These are phyloP conservation scores for Macropodus opercularis DNA, from an alignment of 2,797 vertebrate genomes.

Conservation along the genomic window DNA sequence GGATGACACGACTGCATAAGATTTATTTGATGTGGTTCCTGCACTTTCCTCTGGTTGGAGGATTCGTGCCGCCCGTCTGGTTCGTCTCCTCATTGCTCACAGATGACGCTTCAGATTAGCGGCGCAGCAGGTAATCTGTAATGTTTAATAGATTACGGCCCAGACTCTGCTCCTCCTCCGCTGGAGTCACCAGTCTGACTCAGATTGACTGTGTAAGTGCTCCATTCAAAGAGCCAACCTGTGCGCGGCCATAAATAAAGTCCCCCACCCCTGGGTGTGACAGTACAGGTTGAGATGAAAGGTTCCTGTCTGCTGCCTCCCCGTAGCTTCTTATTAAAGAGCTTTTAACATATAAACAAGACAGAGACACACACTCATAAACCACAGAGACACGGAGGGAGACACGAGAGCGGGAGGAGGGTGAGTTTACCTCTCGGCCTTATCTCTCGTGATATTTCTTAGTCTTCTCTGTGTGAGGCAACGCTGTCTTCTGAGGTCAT, in stretches of 20 bases:
- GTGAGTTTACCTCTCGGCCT: slow-evolving; percentile 34
- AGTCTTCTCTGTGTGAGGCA: not conserved
- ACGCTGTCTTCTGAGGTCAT: no score
- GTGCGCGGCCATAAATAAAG: slow-evolving; percentile 76
- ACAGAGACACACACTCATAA: slow-evolving; percentile 79
- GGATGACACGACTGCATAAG: no score
- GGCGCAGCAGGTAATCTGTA: slow-evolving; percentile 29
- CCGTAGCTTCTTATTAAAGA: slow-evolving; percentile 78
- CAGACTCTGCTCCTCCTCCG: slow-evolving; percentile 26
- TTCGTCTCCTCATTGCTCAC: no score
- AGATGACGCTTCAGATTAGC: not conserved
- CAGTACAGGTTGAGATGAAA: slow-evolving; percentile 81
- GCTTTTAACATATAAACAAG: slow-evolving; percentile 81
- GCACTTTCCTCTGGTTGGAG: no score
- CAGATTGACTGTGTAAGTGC: slow-evolving; percentile 54
- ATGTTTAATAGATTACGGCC: slow-evolving; percentile 44
- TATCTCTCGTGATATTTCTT: slow-evolving; percentile 37
- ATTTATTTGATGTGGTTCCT: no score
- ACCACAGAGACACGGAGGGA: slow-evolving; percentile 54
- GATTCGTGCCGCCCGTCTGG: no score
- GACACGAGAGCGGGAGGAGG: not conserved
- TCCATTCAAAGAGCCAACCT: slow-evolving; percentile 69
- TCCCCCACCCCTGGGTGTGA: slow-evolving; percentile 63
- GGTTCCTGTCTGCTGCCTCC: slow-evolving; percentile 67
- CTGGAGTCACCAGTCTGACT: slow-evolving; percentile 66